Evolutionary conservation across 2,113 vertebrate genomes (phyloP), one percentile per base, ranked within the genome.

Genomic region (Cnemophilus loriae): DNA sequence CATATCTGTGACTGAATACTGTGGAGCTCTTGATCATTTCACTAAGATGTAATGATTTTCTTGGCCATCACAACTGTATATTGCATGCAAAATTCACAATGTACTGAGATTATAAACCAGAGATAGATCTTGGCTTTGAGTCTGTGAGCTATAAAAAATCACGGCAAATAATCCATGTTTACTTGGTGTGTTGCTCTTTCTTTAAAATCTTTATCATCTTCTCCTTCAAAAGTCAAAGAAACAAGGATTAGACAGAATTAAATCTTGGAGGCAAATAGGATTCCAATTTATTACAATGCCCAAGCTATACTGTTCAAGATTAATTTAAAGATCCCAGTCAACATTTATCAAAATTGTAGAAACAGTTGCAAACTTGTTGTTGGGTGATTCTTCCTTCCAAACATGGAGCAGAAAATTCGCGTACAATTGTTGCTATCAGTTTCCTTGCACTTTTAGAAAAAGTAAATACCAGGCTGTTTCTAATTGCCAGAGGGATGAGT

Each of bases 251-350:
- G 71, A 73, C 24, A 69, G 61, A 90, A 68, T 60, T 87, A 90
- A 97, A 93, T 85, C 9, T 65, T 94, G 22, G 27, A 96, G 55
- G 32, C 33, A 84, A 96, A 95, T 22, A 90, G 13, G 32, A 13
- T 64, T 91, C 39, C 30, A 73, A 64, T 93, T 97, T 95, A 63
- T 95, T 94, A 88, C 32, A 90, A 52, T 84, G 61, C 37, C 63
- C 28, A 81, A 30, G 41, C 10, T 76, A 37, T 53, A 78, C 65
- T 79, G 41, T 64, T 94, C 63, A 53, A 73, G 56, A 89, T 76
- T 84, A 85, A 91, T 91, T 95, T 86, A 28, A 85, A 90, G 83
- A 93, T 76, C 16, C 20, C 55, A 81, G 71, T 83, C 49, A 94
- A 70, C 3, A 9, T 49, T 89, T 91, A 93, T 61, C 71, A 39